Percentiles rank a stretch among this genome's conserved stretches.
Conservation (phyloP, 2,113 vertebrate genomes). For the Tichodroma muraria region DNA sequence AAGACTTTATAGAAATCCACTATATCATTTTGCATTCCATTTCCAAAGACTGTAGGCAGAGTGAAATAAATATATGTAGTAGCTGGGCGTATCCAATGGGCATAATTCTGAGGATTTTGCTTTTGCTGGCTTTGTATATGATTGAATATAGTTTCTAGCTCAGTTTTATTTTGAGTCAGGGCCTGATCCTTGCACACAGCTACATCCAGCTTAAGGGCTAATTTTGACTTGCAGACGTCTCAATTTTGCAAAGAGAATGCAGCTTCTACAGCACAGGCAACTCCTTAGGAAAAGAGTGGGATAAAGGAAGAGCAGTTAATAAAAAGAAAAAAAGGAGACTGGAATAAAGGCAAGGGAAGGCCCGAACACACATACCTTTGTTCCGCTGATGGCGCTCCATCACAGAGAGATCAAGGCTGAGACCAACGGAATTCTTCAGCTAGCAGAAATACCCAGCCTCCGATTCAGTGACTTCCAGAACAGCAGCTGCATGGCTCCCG, state of each 20-base stretch:
- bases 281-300: background rate
- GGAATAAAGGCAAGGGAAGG: background rate
- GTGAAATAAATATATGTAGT: background rate
- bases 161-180: background rate
- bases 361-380: background rate
- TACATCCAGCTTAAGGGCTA: background rate
- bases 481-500: background rate
- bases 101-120: background rate
- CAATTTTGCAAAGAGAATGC: background rate
- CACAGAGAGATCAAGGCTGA: background rate
- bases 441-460: background rate
- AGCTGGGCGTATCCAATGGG: background rate
- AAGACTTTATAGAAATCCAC: background rate
- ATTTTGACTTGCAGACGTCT: background rate
- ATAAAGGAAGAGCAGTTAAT: background rate
- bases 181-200: background rate
- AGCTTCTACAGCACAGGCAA: background rate
- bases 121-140: background rate
- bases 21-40: background rate
- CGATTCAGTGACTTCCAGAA: rapidly evolving
- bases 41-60: background rate
- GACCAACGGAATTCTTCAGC: background rate
- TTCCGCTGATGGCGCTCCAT: background rate
- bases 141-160: background rate
- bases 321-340: background rate